Conservation (phyloP, 2,888 invertebrate genomes). For the Macaria liturata region DNA sequence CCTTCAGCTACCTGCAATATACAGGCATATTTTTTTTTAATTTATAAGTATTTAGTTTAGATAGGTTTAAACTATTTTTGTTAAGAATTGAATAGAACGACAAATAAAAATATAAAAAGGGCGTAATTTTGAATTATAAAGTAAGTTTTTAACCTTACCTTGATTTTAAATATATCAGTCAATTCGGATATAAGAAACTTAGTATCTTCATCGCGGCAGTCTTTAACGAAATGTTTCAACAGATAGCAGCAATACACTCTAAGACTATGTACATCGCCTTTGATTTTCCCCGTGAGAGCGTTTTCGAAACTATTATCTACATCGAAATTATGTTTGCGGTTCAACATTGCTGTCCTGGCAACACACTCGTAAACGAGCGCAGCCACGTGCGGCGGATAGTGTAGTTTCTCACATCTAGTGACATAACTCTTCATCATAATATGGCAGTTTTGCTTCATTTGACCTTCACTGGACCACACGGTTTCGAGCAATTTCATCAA, state of each 20-base stretch:
- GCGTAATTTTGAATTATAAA: no score
- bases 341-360: conserved; percentile 58
- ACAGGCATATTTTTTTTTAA: no score
- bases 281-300: conserved; percentile 53
- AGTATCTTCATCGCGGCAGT: conserved; percentile 47
- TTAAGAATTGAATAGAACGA: no score
- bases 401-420: conserved; percentile 59
- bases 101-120: no score
- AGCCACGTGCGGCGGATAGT: conserved; percentile 66
- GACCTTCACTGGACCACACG: conserved; percentile 54
- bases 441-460: conserved; percentile 64
- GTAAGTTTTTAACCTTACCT: no score
- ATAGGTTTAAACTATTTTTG: no score
- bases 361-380: conserved; percentile 70
- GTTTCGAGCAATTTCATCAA: conserved; percentile 58
- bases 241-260: conserved; percentile 69
- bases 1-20: conserved; percentile 61
- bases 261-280: conserved; percentile 56
- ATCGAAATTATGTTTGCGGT: conserved; percentile 43
- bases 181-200: conserved; percentile 48
- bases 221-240: conserved; percentile 45
- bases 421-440: conserved; percentile 73
- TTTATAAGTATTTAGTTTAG: no score
- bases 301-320: conserved; percentile 51
- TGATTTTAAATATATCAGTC: conserved; percentile 60